Percentiles rank a stretch among this genome's conserved stretches.
These are phyloP conservation scores for Ciconia maguari DNA, from an alignment of 2,113 vertebrate species.

Conservation along the genomic window DNA sequence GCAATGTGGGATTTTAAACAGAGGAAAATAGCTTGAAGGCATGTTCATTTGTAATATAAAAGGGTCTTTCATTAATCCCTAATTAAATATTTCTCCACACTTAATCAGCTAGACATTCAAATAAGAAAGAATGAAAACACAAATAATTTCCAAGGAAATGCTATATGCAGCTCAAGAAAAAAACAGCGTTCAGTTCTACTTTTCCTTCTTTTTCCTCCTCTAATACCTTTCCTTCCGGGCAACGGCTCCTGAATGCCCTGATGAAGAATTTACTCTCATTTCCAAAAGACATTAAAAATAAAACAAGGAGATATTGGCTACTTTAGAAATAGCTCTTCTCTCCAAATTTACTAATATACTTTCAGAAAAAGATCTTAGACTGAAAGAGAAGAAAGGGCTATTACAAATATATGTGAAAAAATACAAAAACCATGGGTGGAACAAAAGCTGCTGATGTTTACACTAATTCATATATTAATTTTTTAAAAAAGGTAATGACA, in stretches of 20 bases:
- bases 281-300: neutral
- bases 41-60: neutral
- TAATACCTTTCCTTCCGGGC: neutral
- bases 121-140: neutral
- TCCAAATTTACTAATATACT: neutral
- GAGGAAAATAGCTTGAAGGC: neutral
- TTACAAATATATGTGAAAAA: neutral
- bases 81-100: conserved; percentile 30
- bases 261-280: neutral
- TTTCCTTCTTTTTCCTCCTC: neutral
- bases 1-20: neutral
- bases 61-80: conserved; percentile 30
- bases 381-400: neutral
- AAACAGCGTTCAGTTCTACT: neutral
- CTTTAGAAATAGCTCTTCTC: neutral
- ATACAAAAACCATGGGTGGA: neutral
- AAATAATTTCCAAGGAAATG: neutral
- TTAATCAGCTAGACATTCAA: conserved; percentile 14
- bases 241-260: neutral
- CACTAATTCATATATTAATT: neutral
- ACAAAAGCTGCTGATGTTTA: neutral
- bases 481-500: neutral
- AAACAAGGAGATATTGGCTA: neutral
- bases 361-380: neutral
- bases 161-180: neutral